phyloP scores from a whole-genome alignment of 1,140 invertebrate genomes.

The Pseudomyrmex pallidus region DNA sequence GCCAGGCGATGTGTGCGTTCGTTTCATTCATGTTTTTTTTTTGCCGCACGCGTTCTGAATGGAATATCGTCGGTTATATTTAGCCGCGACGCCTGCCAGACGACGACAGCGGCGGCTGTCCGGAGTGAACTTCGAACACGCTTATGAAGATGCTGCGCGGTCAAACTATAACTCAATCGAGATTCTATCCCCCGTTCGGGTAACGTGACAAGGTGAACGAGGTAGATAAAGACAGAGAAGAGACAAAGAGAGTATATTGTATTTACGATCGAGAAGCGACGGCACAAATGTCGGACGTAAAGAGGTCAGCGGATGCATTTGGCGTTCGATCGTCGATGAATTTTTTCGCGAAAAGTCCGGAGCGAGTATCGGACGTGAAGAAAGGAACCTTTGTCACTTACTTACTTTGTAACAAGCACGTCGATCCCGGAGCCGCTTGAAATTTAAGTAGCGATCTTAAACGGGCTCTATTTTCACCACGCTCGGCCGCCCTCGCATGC shows the following conservation, averaged over 20 bases:
- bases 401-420: constrained; percentile 18
- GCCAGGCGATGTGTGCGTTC: neutral
- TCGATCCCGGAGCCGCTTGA: constrained; percentile 32
- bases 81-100: constrained; percentile 1
- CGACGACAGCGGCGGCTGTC: neutral
- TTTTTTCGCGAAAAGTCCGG: constrained; percentile 1
- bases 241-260: neutral
- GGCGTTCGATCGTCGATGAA: constrained; percentile 12
- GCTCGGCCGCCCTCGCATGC: constrained; percentile 13
- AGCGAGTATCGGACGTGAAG: neutral
- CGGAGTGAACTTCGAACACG: constrained; percentile 16
- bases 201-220: neutral
- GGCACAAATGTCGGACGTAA: neutral
- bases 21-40: constrained; percentile 32
- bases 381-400: neutral
- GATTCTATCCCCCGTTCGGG: neutral
- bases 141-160: constrained; percentile 28
- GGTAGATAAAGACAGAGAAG: neutral
- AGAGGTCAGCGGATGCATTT: neutral
- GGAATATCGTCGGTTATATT: constrained; percentile 48
- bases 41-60: constrained; percentile 12
- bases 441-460: constrained; percentile 50
- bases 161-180: neutral
- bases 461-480: constrained; percentile 45
- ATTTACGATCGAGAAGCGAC: too few relatives aligned